Base-by-base conservation (phyloP, 2,888 invertebrate species). In the Cephus nigrinus region DNA sequence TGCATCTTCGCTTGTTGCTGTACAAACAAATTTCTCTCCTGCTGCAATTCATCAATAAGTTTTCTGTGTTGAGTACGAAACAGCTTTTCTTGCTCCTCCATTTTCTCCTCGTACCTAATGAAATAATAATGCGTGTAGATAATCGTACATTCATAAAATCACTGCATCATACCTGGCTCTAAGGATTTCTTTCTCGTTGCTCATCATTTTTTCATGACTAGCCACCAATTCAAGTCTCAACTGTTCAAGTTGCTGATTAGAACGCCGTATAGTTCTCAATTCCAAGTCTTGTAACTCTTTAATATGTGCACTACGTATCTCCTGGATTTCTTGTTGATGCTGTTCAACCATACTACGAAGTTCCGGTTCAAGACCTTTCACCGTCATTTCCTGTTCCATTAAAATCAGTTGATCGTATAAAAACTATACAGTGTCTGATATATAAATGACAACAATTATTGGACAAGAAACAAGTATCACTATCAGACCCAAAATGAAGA, bases 321-420 rank as follows among this genome's bases (percentile, higher is more conserved):
- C 95, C 0, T 94, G 92, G 78, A 97, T 90, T 86, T 95, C 94
- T 86, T 94, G 93, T 84, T 95, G 94, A 87, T 96, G 96, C 2
- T 95, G 93, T 32, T 94, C 94, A 55, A 95, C 95, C 95, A 97
- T 96, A 85, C 94, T 95, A 34, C 96, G 94, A 4, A 97, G 93
- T 90, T 97, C 97, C 0, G 96, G 95, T 91, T 97, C 97, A n/a
- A 97, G 90, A 0, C 97, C 97, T 92, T 96, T 97, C 0, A 97
- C 96, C 5, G 97, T 97, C 87, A 97, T 92, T 89, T 97, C 97
- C 96, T 94, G 79, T 11, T 82, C 78, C 77, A 74, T 55, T 73
- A 80, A 55, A 69, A 77, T 77, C 23, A 68, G 73, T 34, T 74
- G 75, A 76, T 75, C 69, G 55, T 36, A n/a, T 12, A n/a, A 30